Percentiles rank a stretch among this genome's conserved stretches.
phyloP scores from a whole-genome alignment of 1,140 invertebrate genomes.

The Coptotermes formosanus region DNA sequence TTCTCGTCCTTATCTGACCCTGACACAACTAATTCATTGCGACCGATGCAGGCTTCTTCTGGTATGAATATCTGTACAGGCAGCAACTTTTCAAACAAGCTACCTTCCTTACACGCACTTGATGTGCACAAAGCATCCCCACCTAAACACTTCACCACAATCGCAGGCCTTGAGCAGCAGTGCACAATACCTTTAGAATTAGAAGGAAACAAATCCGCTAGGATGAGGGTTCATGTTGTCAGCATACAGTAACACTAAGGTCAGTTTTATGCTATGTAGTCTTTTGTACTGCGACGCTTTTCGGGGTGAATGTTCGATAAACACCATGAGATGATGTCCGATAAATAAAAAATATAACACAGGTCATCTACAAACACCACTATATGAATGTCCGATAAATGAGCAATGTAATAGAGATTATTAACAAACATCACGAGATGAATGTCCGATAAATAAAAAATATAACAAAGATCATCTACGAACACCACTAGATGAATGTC shows the following conservation, averaged over 20 bases:
- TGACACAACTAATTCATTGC: conserved; percentile 10
- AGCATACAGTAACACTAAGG: not conserved
- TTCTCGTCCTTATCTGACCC: not conserved
- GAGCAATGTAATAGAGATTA: no score
- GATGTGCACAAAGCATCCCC: not conserved
- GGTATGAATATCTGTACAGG: not conserved
- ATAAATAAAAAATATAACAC: no score
- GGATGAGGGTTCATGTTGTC: not conserved
- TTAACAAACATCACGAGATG: no score
- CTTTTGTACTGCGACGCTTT: no score
- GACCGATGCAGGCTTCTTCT: not conserved
- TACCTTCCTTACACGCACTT: not conserved
- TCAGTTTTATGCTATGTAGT: no score
- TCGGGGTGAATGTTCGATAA: no score
- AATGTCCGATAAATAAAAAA: no score
- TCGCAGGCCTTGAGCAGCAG: not conserved
- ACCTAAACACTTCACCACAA: not conserved
- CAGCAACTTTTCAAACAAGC: conserved; percentile 14
- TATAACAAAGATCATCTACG: no score
- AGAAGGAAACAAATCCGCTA: not conserved
- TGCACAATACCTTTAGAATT: not conserved
- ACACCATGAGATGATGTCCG: no score
- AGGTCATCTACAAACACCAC: no score
- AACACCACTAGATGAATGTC: no score
- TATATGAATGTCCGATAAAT: no score